Evolutionary conservation across 2,113 vertebrate genomes (phyloP).

Genomic region (Eonycteris spelaea): DNA sequence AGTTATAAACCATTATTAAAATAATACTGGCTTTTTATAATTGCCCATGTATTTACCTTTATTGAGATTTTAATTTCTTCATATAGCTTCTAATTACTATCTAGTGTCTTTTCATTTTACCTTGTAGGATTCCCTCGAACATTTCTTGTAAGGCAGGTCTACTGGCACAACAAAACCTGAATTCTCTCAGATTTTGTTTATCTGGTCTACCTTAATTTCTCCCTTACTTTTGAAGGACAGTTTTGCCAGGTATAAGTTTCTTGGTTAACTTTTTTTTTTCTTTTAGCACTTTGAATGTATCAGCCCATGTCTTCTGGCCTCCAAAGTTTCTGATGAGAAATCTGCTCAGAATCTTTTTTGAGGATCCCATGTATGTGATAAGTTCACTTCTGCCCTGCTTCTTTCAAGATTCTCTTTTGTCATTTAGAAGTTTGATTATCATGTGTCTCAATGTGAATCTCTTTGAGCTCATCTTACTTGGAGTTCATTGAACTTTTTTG

Average conservation of each 20-base stretch:
- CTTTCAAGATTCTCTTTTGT: no score
- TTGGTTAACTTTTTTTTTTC: no score
- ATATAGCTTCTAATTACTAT: not conserved
- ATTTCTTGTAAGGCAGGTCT: not conserved
- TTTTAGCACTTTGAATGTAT: no score
- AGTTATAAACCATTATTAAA: not conserved
- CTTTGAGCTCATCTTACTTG: not conserved
- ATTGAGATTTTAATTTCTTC: not conserved
- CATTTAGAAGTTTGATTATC: no score
- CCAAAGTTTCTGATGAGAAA: no score
- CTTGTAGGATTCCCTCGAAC: not conserved
- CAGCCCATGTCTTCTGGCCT: no score
- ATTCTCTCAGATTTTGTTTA: not conserved
- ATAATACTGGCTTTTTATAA: not conserved
- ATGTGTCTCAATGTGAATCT: not conserved
- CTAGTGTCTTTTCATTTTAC: not conserved
- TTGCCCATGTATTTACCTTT: not conserved
- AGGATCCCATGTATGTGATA: no score
- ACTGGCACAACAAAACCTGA: not conserved
- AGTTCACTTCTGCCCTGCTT: no score
- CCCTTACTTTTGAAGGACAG: no score
- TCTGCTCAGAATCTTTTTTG: no score
- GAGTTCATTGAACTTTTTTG: not conserved
- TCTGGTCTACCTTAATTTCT: not conserved
- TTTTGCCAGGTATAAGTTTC: no score